These are phyloP conservation scores for Labia minor DNA, from an alignment of 2,888 invertebrate species.

Conservation along the genomic window DNA sequence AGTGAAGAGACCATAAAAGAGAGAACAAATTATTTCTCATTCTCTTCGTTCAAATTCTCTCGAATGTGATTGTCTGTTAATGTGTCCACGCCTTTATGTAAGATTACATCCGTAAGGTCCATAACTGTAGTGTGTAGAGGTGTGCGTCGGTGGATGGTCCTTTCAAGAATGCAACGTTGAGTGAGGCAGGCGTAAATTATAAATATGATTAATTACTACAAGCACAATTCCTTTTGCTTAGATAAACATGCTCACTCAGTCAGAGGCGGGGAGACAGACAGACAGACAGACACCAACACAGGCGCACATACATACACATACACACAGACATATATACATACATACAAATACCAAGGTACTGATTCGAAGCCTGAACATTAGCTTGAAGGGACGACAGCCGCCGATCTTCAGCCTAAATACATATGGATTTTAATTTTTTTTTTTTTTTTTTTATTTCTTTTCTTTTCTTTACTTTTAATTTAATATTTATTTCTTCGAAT, in stretches of 20 bases:
- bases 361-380: too few relatives aligned
- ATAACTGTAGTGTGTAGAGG: background rate
- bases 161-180: conserved; percentile 3
- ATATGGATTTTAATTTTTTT: background rate
- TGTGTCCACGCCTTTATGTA: background rate
- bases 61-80: background rate
- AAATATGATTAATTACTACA: conserved; percentile 8
- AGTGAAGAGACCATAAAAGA: background rate
- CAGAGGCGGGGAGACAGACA: background rate
- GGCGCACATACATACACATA: too few relatives aligned
- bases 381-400: background rate
- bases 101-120: background rate
- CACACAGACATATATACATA: too few relatives aligned
- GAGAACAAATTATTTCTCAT: background rate
- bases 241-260: background rate
- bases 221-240: background rate
- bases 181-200: conserved; percentile 13
- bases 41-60: background rate
- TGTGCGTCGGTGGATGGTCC: background rate
- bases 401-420: conserved; percentile 1
- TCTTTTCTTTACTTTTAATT: background rate
- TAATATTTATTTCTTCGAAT: background rate
- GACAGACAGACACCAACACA: background rate
- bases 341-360: too few relatives aligned
- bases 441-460: background rate